These are phyloP conservation scores for Hyperoplus lanceolatus DNA, from an alignment of 2,797 vertebrate genomes.

Conservation along the genomic window DNA sequence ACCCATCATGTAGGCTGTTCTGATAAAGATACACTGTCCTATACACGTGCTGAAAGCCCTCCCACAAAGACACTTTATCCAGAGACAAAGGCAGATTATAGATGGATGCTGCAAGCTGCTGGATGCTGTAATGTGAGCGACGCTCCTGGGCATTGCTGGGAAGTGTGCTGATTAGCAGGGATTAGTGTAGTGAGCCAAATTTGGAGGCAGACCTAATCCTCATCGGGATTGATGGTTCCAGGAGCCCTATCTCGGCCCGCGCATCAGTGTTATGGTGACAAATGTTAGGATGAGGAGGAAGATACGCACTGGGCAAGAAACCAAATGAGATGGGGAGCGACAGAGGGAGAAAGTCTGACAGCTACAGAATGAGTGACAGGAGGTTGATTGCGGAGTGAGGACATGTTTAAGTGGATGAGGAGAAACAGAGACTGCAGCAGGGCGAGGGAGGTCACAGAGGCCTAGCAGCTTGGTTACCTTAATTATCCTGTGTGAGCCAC, in stretches of 20 bases:
- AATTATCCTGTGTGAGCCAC: slow-evolving; percentile 75
- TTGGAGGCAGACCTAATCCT: slow-evolving; percentile 58
- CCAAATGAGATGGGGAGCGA: slow-evolving; percentile 4
- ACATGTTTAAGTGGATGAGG: slow-evolving; percentile 28
- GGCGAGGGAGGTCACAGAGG: slow-evolving; percentile 7
- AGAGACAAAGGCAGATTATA: slow-evolving; percentile 72
- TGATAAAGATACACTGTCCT: slow-evolving; percentile 56
- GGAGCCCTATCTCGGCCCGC: slow-evolving; percentile 39
- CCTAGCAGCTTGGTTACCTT: slow-evolving; percentile 56
- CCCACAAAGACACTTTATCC: slow-evolving; percentile 69
- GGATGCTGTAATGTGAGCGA: slow-evolving; percentile 56
- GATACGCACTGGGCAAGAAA: slow-evolving; percentile 25
- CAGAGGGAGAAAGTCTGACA: neutral
- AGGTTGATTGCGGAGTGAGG: slow-evolving; percentile 24
- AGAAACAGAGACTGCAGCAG: slow-evolving; percentile 7
- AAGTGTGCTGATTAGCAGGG: slow-evolving; percentile 78
- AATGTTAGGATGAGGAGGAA: slow-evolving; percentile 55
- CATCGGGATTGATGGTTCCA: slow-evolving; percentile 55
- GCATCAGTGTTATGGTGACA: slow-evolving; percentile 70
- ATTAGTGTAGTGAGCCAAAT: slow-evolving; percentile 74
- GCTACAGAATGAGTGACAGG: slow-evolving; percentile 17
- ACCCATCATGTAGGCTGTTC: slow-evolving; percentile 19
- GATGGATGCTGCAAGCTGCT: slow-evolving; percentile 45
- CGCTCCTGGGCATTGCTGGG: slow-evolving; percentile 66
- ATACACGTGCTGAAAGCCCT: slow-evolving; percentile 53